Base-by-base conservation (phyloP, 2,797 vertebrate genomes). In the Ambastaia sidthimunki region DNA sequence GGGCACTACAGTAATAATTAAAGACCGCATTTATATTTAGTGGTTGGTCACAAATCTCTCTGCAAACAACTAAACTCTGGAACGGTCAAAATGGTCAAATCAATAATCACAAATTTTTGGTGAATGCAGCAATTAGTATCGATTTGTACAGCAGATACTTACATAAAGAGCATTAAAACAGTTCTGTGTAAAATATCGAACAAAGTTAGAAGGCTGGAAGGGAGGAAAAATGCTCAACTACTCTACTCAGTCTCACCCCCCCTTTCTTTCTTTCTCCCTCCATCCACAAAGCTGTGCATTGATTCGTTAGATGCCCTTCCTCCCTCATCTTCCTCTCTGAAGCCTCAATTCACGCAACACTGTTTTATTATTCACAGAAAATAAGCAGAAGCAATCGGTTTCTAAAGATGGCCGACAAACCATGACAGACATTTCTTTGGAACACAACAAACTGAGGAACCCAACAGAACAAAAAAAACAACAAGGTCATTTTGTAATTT, bases 301-400 rank as follows among this genome's bases (percentile, higher is more conserved):
- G 37, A 66, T 67, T 21, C 13, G 13, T 55, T 47, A 88, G 87
- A 82, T 83, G 25, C 84, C 10, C 86, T 87, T 16, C 87, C 80
- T 75, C 71, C 37, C 18, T 10, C 28, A 15, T 55, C 60, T 18
- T 63, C 23, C 15, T 10, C 76, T 80, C 65, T 37, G 54, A 76
- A 70, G 59, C 28, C 78, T 69, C 75, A 47, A 83, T 84, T 89
- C 85, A 86, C 84, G 73, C 85, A 87, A 85, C 78, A 82, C 41
- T 41, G n/a, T 57, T 59, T 68, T 19, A 71, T 18, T 68, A 59
- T 67, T 50, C n/a, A 70, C 19, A 28, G 50, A 71, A 74, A 12
- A 21, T 37, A 15, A 57, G 9, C 47, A 34, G 18, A 41, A 1
- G 54, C 11, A 57, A 9, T 23, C 23, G 34, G 9, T 10, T 41